Evolutionary conservation across 2,113 vertebrate species (phyloP).

Genomic region (Oreochromis tanganicae): DNA sequence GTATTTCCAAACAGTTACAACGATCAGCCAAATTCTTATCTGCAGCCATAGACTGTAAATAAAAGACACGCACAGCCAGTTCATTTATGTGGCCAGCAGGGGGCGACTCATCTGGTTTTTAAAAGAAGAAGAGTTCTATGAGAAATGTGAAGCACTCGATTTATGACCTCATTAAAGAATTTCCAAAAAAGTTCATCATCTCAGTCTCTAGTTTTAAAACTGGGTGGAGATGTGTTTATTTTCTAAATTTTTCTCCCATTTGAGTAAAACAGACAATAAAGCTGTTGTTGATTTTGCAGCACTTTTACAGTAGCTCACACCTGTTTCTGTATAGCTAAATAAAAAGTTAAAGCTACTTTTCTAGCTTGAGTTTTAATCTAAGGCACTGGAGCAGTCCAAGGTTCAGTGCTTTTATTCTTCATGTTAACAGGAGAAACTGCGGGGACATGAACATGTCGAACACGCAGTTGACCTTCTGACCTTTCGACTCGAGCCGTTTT

Average conservation of each 20-base stretch:
- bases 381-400: fast-evolving
- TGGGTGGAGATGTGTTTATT: too few species aligned
- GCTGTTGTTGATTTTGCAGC: neutral
- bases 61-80: fast-evolving
- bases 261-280: neutral
- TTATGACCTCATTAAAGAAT: neutral
- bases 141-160: neutral
- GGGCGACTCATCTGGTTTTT: neutral
- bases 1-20: fast-evolving
- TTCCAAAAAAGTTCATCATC: fast-evolving
- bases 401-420: neutral
- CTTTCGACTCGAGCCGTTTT: neutral
- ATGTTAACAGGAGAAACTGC: neutral
- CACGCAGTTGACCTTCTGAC: fast-evolving
- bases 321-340: fast-evolving
- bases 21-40: fast-evolving
- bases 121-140: neutral
- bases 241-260: fast-evolving
- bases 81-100: neutral
- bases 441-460: neutral
- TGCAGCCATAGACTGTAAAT: neutral
- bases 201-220: neutral
- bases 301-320: neutral
- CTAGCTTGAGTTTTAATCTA: neutral
- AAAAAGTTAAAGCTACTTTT: neutral